A percentile compares a stretch with the other conserved stretches of the same genome.
Conservation (phyloP, 2,888 invertebrate genomes). For the Cybosia mesomella region DNA sequence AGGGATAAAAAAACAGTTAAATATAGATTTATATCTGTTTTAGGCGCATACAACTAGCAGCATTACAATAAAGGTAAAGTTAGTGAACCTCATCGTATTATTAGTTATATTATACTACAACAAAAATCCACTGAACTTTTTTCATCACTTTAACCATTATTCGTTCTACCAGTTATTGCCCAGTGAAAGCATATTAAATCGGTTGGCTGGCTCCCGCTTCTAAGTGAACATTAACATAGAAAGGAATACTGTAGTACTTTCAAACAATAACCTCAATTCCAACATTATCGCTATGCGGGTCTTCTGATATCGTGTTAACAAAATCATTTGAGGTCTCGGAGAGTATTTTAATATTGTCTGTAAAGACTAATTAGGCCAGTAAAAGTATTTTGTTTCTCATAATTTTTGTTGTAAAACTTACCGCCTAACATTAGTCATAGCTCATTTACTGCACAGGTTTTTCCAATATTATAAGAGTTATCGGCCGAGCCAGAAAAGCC, state of each 20-base stretch:
- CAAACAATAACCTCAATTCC: conserved; percentile 33
- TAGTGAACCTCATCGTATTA: no score
- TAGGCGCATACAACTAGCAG: no score
- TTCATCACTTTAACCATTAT: conserved; percentile 16
- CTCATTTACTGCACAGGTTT: no score
- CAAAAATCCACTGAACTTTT: neutral
- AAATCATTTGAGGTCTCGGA: neutral
- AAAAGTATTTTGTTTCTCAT: no score
- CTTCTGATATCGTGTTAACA: neutral
- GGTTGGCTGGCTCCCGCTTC: conserved; percentile 22
- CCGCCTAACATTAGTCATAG: no score
- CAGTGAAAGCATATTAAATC: conserved; percentile 27
- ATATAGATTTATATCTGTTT: no score
- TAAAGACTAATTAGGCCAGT: neutral
- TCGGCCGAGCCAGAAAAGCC: no score
- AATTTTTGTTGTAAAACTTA: no score
- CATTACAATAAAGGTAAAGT: no score
- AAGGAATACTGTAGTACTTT: conserved; percentile 39
- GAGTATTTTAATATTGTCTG: neutral
- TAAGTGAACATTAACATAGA: conserved; percentile 35
- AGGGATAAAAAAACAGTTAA: no score
- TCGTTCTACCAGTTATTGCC: conserved; percentile 16
- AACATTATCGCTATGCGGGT: conserved; percentile 30
- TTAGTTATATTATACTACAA: neutral
- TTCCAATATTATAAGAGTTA: no score